Conservation (phyloP, 2,888 invertebrate genomes). For the Nephrotoma guestfalica region DNA sequence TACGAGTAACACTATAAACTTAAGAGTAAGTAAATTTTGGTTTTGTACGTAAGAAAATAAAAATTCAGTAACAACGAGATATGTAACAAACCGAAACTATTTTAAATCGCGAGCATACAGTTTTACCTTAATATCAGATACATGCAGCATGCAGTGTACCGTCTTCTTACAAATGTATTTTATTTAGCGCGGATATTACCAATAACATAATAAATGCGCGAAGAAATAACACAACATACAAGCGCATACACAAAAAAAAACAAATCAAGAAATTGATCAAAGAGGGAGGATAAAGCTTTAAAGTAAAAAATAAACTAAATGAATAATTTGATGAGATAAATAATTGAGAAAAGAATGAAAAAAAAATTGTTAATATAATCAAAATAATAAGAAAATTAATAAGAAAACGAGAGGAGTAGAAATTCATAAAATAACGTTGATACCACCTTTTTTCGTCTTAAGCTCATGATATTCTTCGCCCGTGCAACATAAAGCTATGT, state of each 20-base stretch:
- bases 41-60: not conserved
- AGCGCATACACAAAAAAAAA: not conserved
- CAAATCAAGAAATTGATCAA: not conserved
- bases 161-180: not conserved
- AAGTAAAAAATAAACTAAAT: not conserved
- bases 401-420: not conserved
- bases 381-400: constrained; percentile 1
- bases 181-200: not conserved
- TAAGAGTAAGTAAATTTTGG: not conserved
- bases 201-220: not conserved
- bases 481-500: not conserved
- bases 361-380: not conserved
- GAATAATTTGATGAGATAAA: constrained; percentile 4
- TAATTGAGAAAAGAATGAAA: constrained; percentile 1
- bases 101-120: not conserved
- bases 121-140: not conserved
- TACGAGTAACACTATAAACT: not conserved
- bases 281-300: not conserved
- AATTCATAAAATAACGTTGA: not conserved
- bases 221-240: not conserved
- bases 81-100: not conserved
- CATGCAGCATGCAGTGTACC: not conserved
- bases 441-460: constrained; percentile 1
- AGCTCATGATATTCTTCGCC: not conserved
- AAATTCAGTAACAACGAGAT: not conserved